phyloP scores from a whole-genome alignment of 2,888 invertebrate genomes.

The Platynereis dumerilii region DNA sequence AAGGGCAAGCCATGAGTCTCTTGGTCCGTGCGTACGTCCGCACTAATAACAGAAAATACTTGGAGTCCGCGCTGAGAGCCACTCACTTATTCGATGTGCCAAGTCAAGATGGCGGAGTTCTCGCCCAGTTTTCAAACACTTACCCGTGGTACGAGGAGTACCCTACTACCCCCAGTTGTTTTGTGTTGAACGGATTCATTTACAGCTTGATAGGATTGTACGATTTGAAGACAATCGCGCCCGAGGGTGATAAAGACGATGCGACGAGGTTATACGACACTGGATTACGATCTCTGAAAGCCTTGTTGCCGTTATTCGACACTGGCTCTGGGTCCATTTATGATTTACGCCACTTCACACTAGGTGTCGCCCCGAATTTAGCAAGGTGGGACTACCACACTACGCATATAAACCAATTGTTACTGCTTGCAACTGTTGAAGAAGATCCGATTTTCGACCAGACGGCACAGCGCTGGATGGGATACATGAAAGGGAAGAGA shows the following conservation, averaged over 20 bases:
- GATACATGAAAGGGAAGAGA: conserved; percentile 92
- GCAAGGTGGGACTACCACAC: conserved; percentile 99
- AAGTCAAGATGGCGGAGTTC: conserved; percentile 54
- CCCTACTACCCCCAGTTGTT: conserved; percentile 88
- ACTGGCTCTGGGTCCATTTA: conserved; percentile 93
- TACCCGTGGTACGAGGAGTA: conserved; percentile 98
- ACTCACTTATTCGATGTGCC: conserved; percentile 73
- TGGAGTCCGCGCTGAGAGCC: conserved; percentile 82
- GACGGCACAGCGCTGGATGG: conserved; percentile 91
- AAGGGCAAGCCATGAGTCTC: conserved; percentile 93
- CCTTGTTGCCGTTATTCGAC: conserved; percentile 88
- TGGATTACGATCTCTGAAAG: conserved; percentile 76
- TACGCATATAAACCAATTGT: conserved; percentile 91
- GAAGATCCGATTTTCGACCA: conserved; percentile 78
- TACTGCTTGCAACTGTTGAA: conserved; percentile 79
- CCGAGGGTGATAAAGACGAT: conserved; percentile 69
- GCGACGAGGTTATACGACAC: conserved; percentile 49
- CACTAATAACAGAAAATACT: conserved; percentile 74
- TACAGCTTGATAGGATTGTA: conserved; percentile 95
- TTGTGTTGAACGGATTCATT: conserved; percentile 98
- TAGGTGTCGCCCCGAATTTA: conserved; percentile 78
- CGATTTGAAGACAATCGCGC: conserved; percentile 82
- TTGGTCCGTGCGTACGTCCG: conserved; percentile 84
- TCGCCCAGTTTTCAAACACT: conserved; percentile 76
- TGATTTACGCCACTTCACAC: conserved; percentile 90